Base-by-base conservation (phyloP, 2,888 invertebrate species). In the Caenorhabditis parvicauda region DNA sequence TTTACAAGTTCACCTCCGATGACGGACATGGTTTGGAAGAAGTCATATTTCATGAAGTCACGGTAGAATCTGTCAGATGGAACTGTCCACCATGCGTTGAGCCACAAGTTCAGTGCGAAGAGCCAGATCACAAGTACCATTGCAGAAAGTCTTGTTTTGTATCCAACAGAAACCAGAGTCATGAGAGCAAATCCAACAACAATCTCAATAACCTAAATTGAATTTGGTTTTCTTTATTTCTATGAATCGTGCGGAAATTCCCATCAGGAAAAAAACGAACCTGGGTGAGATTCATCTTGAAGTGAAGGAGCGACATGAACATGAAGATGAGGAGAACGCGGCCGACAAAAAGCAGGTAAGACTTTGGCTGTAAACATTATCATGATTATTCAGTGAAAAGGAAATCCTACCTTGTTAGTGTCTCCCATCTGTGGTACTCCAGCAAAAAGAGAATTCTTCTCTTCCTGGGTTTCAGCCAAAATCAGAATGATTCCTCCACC, bases 31-130 rank as follows among this genome's bases (percentile, higher is more conserved):
- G 98, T 99, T 90, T 77, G 88, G 59, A 90, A 90, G 87, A 99
- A 99, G 85, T 99, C 98, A 82, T 99, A 99, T 87, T 99, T 99
- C 74, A 99, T 88, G 86, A 98, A 99, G 86, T 99, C 98, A 83
- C 98, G 87, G 75, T 96, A 88, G 52, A 95, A 94, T 81, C 92
- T 92, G 83, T 93, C 90, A 6, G 90, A 87, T 3, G 95, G 93
- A 82, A 96, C 89, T 77, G 87, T 87, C 98, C 98, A 98, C 91
- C 93, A 99, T 69, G 93, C 91, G 83, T 99, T 98, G 84, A 95
- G 91, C 84, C 94, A 96, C 72, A 96, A 87, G 85, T 99, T 99
- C 77, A 98, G 87, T 43, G 88, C 86, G 67, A 80, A 80, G 49
- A 99, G 87, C 84, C 96, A 88, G 47, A 90, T 82, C 49, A 96